Evolutionary conservation across 2,113 vertebrate genomes (phyloP).

Genomic region (Neolamprologus toae): DNA sequence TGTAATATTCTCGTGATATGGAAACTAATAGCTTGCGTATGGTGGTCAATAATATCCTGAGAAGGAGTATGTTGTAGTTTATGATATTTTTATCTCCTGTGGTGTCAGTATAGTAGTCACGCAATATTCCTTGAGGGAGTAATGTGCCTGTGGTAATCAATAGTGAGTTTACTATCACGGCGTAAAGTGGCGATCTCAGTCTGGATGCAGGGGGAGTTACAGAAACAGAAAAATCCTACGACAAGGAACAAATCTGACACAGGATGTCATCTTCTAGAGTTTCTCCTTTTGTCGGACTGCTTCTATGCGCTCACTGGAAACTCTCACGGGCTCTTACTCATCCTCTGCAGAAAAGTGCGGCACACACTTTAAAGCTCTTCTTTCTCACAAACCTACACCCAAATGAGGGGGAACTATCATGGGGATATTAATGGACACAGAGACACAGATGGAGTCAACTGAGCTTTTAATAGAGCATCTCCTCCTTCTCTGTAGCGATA

Average conservation of each 20-base stretch:
- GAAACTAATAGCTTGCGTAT: neutral
- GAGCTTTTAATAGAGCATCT: constrained; percentile 59
- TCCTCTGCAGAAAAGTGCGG: neutral
- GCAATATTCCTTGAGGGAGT: constrained; percentile 33
- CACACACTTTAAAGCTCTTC: neutral
- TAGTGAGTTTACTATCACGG: constrained; percentile 19
- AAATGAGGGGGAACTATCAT: neutral
- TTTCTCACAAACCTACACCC: neutral
- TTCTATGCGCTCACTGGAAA: neutral
- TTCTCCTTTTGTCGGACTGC: neutral
- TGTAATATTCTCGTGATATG: neutral
- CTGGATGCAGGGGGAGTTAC: neutral
- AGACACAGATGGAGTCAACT: constrained; percentile 45
- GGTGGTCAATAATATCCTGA: constrained; percentile 9
- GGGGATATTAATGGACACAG: constrained; percentile 39
- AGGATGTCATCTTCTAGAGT: neutral
- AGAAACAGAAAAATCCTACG: neutral
- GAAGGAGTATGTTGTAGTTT: constrained; percentile 5
- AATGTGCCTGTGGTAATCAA: constrained; percentile 31
- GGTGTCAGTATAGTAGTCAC: constrained; percentile 24
- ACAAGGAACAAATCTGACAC: neutral
- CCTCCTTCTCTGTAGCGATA: constrained; percentile 32
- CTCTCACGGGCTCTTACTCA: neutral
- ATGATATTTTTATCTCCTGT: constrained; percentile 40
- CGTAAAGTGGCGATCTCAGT: neutral